Evolutionary conservation across 2,888 invertebrate species (phyloP).

Genomic region (Siphlonurus alternatus): DNA sequence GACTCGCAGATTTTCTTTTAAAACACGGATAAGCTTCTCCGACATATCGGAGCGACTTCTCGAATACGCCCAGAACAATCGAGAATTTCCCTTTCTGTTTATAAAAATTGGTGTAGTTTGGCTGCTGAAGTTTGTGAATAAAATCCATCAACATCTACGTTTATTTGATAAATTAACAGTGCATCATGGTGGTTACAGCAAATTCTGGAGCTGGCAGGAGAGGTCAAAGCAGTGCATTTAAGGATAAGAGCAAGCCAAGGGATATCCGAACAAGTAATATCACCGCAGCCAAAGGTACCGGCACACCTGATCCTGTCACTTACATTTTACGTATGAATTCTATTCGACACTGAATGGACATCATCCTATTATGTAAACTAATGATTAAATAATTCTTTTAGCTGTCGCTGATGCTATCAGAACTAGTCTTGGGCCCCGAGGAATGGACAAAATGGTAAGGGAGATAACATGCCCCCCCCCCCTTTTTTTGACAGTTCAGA

Average conservation of each 20-base stretch:
- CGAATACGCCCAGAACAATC: too few species aligned
- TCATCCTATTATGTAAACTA: too few species aligned
- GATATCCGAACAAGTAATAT: constrained; percentile 93
- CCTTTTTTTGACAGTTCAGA: too few species aligned
- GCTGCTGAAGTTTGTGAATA: too few species aligned
- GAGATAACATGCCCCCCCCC: too few species aligned
- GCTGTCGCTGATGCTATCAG: constrained; percentile 98
- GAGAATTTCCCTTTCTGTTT: too few species aligned
- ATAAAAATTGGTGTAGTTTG: too few species aligned
- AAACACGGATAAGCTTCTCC: too few species aligned
- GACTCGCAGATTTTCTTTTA: too few species aligned
- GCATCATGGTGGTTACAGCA: constrained; percentile 12
- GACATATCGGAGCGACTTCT: too few species aligned
- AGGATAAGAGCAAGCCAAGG: constrained; percentile 84
- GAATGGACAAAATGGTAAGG: constrained; percentile 98
- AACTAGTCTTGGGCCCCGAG: constrained; percentile 94
- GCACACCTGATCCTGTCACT: constrained; percentile 9
- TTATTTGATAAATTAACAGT: not conserved
- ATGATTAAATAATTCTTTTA: constrained; percentile 33
- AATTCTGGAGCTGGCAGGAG: constrained; percentile 30
- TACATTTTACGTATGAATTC: constrained; percentile 3
- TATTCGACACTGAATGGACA: not conserved
- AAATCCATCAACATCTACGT: too few species aligned
- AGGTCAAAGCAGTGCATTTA: constrained; percentile 39
- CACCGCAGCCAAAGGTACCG: constrained; percentile 88